These are phyloP conservation scores for Otolemur garnettii DNA, from an alignment of 2,113 vertebrate species.

Conservation along the genomic window DNA sequence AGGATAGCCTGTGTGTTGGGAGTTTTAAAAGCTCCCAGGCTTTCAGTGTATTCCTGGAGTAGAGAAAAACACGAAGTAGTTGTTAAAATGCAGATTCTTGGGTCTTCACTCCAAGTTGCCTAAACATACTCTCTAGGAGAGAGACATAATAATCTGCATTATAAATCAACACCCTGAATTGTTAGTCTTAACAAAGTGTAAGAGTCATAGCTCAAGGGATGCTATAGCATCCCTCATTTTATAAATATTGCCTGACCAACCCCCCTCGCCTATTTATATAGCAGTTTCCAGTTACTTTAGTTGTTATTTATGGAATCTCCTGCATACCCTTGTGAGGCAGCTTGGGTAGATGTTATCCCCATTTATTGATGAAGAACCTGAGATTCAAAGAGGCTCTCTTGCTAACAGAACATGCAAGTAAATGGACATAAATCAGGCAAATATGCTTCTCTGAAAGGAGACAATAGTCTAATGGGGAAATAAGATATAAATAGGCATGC, in stretches of 20 bases:
- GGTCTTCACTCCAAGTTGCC: neutral
- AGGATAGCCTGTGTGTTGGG: neutral
- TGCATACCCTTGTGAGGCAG: neutral
- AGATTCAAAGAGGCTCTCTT: neutral
- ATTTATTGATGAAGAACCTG: neutral
- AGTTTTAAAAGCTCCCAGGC: neutral
- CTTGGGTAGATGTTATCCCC: neutral
- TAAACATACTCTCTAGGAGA: neutral
- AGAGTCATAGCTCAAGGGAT: neutral
- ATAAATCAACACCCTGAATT: neutral
- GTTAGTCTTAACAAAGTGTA: neutral
- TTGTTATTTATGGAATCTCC: neutral
- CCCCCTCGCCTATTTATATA: neutral
- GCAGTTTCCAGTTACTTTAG: neutral
- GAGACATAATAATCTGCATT: neutral
- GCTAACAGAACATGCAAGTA: neutral
- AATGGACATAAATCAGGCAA: neutral
- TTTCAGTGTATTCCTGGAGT: neutral
- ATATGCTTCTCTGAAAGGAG: neutral
- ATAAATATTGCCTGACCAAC: neutral
- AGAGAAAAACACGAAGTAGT: neutral
- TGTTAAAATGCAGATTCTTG: constrained; percentile 22
- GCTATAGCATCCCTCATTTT: neutral
- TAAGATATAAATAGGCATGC: neutral
- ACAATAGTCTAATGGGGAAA: neutral